Evolutionary conservation across 2,113 vertebrate genomes (phyloP), one percentile per base, ranked within the genome.

Genomic region (Actenoides lindsayi): DNA sequence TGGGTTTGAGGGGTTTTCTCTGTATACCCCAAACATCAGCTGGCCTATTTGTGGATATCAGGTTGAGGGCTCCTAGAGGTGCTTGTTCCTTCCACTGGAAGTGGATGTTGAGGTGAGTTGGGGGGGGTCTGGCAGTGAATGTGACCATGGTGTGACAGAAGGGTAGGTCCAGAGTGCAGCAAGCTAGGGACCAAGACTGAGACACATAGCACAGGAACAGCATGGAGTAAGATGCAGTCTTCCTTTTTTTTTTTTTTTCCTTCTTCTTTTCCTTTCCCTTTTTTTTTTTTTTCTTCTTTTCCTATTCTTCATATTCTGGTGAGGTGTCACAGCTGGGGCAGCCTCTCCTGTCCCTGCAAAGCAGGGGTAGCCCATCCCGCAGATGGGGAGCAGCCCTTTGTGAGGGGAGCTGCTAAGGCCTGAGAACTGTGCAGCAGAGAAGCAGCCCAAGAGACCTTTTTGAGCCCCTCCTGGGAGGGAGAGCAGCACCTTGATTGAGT

Each of bases 11-110:
- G 27, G 7, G 4, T 28, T 93, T 69, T 54, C 5, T 8, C 33
- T 71, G 41, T 0, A 0, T 53, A 41, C 46, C 14, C 11, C 30
- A 20, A 33, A 39, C 46, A 30, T 6, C 41, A 67, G 19, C 57
- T 87, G 69, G 23, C 31, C 20, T 13, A 1, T 30, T 7, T 27
- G 35, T 23, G 54, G 50, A 2, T 15, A 16, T 19, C 11, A 3
- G 18, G 5, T 0, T 62, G 23, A 30, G 50, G 35, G 10, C 41
- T 75, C 8, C 13, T 21, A 20, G 16, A 37, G 41, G 10, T 1
- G 0, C 50, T 78, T 51, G 14, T 30, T 71, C 13, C 37, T 76
- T 37, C 23, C n/a, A 2, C 35, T 77, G 56, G 33, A 31, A 33
- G 46, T 23, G 51, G 44, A 35, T n/a, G 18, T 37, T 64, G 63